Conservation (phyloP, 2,888 invertebrate species). For the Leptopilina syphax region DNA sequence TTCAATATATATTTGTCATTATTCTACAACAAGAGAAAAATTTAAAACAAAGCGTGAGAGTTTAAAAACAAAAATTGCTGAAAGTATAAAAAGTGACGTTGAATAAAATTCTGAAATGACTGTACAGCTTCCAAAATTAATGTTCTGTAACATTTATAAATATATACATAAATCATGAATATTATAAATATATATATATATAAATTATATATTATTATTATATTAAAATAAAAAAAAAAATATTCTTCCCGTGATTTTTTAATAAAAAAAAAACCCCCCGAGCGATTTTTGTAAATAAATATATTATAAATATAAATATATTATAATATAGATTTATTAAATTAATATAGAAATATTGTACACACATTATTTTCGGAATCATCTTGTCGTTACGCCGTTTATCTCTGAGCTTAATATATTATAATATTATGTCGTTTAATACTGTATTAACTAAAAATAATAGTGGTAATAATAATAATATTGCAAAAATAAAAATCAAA, state of each 20-base stretch:
- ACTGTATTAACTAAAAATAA: too few relatives aligned
- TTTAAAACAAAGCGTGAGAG: background rate
- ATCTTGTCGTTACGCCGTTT: conserved; percentile 34
- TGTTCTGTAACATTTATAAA: too few relatives aligned
- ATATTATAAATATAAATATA: conserved; percentile 30
- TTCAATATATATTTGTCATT: too few relatives aligned
- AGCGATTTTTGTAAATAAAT: conserved; percentile 36
- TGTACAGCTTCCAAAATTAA: too few relatives aligned
- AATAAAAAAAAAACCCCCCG: background rate
- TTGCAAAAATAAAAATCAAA: background rate
- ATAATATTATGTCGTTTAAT: background rate
- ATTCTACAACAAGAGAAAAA: background rate
- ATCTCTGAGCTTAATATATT: conserved; percentile 16
- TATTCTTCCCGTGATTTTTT: conserved; percentile 10
- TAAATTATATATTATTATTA: background rate
- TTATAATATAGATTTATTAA: conserved; percentile 3
- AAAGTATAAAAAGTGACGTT: too few relatives aligned
- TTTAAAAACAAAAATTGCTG: background rate
- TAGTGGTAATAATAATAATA: conserved; percentile 6
- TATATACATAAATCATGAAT: background rate
- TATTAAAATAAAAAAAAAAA: background rate
- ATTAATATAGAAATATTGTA: conserved; percentile 29
- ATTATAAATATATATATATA: background rate
- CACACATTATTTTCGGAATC: conserved; percentile 40
- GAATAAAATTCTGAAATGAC: too few relatives aligned